Conservation (phyloP, 2,797 vertebrate species). For the Trachops cirrhosus region DNA sequence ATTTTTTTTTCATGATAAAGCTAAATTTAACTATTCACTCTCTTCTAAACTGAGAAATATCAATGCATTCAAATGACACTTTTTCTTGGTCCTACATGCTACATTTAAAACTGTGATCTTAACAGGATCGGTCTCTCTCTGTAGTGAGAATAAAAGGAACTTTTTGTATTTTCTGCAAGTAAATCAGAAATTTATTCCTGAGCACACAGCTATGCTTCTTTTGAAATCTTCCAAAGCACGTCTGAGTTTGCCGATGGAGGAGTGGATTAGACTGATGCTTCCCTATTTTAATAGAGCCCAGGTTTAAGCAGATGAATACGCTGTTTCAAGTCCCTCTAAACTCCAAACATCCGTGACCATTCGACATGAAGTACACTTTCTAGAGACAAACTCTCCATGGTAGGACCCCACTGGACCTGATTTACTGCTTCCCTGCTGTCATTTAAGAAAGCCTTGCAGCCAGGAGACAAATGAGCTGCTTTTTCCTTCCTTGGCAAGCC, state of each 20-base stretch:
- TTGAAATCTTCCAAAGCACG: background rate
- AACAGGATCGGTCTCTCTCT: background rate
- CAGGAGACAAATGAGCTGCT: background rate
- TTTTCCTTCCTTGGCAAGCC: background rate
- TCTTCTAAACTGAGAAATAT: constrained; percentile 39
- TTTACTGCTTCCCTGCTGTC: background rate
- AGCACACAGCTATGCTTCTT: background rate
- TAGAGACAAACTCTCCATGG: background rate
- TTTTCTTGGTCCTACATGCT: background rate
- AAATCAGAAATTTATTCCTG: constrained; percentile 17
- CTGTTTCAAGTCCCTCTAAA: background rate
- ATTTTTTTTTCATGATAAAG: background rate
- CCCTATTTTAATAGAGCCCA: constrained; percentile 14
- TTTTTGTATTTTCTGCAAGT: background rate
- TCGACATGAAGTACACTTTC: background rate
- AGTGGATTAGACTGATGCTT: background rate
- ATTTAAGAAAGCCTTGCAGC: background rate
- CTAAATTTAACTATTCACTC: constrained; percentile 22
- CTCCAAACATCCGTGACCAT: background rate
- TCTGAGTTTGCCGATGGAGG: background rate
- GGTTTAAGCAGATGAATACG: constrained; percentile 17
- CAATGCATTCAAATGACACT: background rate
- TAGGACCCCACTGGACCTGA: background rate
- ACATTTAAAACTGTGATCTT: constrained; percentile 26
- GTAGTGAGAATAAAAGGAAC: constrained; percentile 1